Conservation (phyloP, 2,797 vertebrate genomes). For the Microhierax caerulescens region DNA sequence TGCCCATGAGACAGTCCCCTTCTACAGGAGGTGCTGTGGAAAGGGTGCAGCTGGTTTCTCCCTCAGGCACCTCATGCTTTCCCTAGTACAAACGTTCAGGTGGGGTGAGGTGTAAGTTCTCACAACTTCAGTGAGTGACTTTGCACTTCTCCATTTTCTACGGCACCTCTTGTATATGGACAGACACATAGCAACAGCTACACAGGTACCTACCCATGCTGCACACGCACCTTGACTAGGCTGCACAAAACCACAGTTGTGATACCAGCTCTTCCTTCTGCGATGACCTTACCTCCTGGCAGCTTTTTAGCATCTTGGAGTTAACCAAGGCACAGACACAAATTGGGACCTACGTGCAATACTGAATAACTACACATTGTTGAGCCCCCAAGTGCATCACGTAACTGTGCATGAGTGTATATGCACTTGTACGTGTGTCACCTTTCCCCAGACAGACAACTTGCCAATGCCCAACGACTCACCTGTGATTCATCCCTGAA, state of each 20-base stretch:
- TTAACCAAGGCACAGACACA: not conserved
- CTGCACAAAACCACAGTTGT: not conserved
- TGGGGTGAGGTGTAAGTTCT: not conserved
- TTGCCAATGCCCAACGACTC: fast-evolving
- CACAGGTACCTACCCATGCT: not conserved
- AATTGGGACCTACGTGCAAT: not conserved
- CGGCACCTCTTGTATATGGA: fast-evolving
- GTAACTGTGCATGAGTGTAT: not conserved
- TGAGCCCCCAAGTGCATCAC: not conserved
- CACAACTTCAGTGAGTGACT: not conserved
- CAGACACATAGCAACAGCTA: not conserved
- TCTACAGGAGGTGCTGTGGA: not conserved
- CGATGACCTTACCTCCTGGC: not conserved
- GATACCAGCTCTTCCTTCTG: not conserved
- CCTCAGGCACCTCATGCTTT: not conserved
- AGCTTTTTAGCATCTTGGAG: not conserved
- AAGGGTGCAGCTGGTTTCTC: not conserved
- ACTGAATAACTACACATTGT: not conserved
- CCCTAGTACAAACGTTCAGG: not conserved
- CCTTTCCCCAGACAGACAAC: not conserved
- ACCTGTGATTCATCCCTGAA: not conserved
- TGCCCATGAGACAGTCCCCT: fast-evolving
- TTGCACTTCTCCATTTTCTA: not conserved
- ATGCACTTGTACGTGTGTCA: fast-evolving
- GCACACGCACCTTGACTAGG: not conserved